These are phyloP conservation scores for Glossosoma conforme DNA, from an alignment of 1,140 invertebrate species.

Conservation along the genomic window DNA sequence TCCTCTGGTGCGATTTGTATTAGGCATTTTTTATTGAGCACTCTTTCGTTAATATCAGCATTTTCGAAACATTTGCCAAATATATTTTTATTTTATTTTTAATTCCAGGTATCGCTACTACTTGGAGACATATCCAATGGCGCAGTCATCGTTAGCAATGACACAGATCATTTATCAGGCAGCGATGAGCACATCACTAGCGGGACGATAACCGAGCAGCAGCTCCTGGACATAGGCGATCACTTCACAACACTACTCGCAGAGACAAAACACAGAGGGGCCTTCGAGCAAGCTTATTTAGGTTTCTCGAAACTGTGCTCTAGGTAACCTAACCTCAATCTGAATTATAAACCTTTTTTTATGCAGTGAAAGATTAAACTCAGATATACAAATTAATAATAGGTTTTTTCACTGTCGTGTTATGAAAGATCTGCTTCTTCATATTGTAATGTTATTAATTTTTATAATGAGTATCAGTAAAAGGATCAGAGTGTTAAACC, in stretches of 20 bases:
- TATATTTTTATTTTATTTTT: slow-evolving; percentile 7
- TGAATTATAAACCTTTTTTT: slow-evolving; percentile 2
- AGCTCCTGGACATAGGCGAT: slow-evolving; percentile 60
- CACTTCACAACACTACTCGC: slow-evolving; percentile 68
- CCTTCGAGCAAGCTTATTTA: slow-evolving; percentile 91
- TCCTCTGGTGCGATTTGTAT: too few species aligned
- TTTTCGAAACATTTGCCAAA: neutral
- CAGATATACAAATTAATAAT: too few species aligned
- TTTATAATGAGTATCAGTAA: too few species aligned
- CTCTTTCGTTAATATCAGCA: too few species aligned
- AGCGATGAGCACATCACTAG: slow-evolving; percentile 16
- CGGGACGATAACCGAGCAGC: slow-evolving; percentile 32
- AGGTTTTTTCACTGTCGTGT: too few species aligned
- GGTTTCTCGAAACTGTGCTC: slow-evolving; percentile 75
- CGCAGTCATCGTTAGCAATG: slow-evolving; percentile 35
- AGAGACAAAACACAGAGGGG: slow-evolving; percentile 87
- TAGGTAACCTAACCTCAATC: slow-evolving; percentile 32
- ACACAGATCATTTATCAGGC: neutral
- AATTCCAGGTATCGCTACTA: slow-evolving; percentile 45
- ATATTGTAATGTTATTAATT: too few species aligned
- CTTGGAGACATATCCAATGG: slow-evolving; percentile 48
- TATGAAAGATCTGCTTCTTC: too few species aligned
- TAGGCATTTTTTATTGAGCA: slow-evolving; percentile 9
- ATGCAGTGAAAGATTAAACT: neutral
- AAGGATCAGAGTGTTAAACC: too few species aligned